A percentile compares a stretch with the other conserved stretches of the same genome.
Evolutionary conservation across 2,888 invertebrate genomes (phyloP).

Genomic region (Eupithecia tripunctaria): DNA sequence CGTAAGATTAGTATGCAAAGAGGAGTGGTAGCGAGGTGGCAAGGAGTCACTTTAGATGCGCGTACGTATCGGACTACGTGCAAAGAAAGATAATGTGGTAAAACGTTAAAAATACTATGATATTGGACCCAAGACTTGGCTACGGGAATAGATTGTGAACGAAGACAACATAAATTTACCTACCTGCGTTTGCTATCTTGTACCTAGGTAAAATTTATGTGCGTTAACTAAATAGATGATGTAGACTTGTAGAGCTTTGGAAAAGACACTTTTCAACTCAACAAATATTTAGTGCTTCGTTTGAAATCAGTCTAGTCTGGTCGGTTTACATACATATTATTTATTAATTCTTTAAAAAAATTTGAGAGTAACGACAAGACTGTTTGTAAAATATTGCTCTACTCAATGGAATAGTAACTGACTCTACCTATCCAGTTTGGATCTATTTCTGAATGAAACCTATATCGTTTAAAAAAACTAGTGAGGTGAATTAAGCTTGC

Average conservation of each 20-base stretch:
- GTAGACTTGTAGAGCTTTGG: neutral
- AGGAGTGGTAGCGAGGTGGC: slow-evolving; percentile 68
- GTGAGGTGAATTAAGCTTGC: neutral
- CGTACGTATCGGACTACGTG: slow-evolving; percentile 60
- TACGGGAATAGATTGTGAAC: neutral
- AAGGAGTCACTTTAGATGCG: slow-evolving; percentile 76
- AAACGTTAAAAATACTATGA: slow-evolving; percentile 55
- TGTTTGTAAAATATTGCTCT: too few species aligned
- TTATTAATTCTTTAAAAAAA: neutral
- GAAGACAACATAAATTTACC: neutral
- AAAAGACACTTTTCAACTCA: too few species aligned
- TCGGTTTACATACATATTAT: too few species aligned
- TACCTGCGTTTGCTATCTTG: neutral
- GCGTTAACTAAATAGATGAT: too few species aligned
- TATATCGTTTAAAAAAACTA: neutral
- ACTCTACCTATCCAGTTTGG: neutral
- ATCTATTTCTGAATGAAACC: neutral
- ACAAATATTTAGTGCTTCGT: neutral
- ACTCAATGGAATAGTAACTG: neutral
- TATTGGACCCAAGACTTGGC: neutral
- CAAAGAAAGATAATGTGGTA: slow-evolving; percentile 53
- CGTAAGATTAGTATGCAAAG: slow-evolving; percentile 74
- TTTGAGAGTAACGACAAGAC: too few species aligned
- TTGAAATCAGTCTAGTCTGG: neutral
- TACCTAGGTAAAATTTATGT: too few species aligned